Base-by-base conservation (phyloP, 2,888 invertebrate species). In the Noctua fimbriata region DNA sequence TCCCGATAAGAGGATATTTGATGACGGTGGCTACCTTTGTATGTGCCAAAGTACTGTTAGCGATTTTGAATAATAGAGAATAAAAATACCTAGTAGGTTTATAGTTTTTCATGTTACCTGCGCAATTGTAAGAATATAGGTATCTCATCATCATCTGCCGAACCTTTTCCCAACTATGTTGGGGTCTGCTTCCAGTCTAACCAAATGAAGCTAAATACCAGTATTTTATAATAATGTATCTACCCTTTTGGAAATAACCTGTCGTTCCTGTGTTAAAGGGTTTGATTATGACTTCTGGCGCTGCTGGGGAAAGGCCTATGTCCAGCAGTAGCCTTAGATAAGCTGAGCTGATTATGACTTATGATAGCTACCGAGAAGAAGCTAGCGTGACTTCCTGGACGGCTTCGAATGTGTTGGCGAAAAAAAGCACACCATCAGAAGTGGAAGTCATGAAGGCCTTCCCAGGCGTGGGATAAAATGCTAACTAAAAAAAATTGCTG, bases 1-100 rank as follows among this genome's bases (percentile, higher is more conserved):
- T 24, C 41, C 69, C 41, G 28, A 52, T 69, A 52, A 74, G 49
- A 32, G 67, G 32, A 24, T 73, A 49, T 72, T 28, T 44, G 44
- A 72, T 32, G 47, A 66, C n/a, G 47, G 18, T 73, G 24, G 66
- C 67, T 67, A 67, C 24, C 67, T 24, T 66, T n/a, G 10, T 67
- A 44, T n/a, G 9, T 9, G 14, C 1, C 36, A 65, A 44, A 7
- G 1, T 5, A 44, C 44, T 44, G 18, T 3, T n/a, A 67, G n/a
- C 1, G 9, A 44, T 44, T n/a, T n/a, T n/a, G 16, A 16, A 41
- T 21, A 24, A 44, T 66, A n/a, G 66, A 65, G 32, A 14, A 2
- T 14, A 4, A 14, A 5, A 12, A n/a, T 58, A n/a, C n/a, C n/a
- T n/a, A 58, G n/a, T 12, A 24, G 24, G 55, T 55, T 55, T 24